Evolutionary conservation across 64 coral and sea anemone genomes (phyloP).

Genomic region (Anthopleura sola): DNA sequence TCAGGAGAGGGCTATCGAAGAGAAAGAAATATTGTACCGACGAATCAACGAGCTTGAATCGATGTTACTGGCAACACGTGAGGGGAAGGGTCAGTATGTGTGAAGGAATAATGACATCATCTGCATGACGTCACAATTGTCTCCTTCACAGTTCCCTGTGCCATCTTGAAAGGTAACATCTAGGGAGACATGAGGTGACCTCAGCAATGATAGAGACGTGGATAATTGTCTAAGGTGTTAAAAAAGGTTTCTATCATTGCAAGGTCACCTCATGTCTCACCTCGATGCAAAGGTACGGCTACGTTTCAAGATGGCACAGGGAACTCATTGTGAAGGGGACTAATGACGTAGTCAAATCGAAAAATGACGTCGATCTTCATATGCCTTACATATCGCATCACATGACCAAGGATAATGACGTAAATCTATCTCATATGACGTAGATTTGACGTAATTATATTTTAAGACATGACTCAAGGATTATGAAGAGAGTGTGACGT

Average conservation of each 20-base stretch:
- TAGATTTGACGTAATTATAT: not conserved
- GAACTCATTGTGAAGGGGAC: no score
- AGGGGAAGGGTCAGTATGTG: not conserved
- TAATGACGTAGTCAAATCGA: not conserved
- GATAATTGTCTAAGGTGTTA: no score
- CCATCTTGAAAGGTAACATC: no score
- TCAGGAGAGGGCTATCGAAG: slow-evolving; percentile 5
- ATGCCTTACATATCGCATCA: not conserved
- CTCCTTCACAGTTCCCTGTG: no score
- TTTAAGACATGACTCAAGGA: no score
- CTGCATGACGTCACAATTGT: no score
- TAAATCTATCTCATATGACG: not conserved
- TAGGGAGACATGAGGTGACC: no score
- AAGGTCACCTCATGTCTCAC: no score
- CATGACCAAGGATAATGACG: not conserved
- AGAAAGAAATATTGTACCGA: slow-evolving; percentile 21
- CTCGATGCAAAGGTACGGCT: no score
- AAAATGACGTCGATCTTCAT: not conserved
- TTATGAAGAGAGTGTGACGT: not conserved
- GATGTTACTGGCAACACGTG: not conserved
- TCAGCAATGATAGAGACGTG: no score
- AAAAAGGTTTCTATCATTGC: no score
- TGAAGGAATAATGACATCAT: not conserved
- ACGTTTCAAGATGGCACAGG: no score
- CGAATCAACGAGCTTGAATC: slow-evolving; percentile 23